These are phyloP conservation scores for Urocyon cinereoargenteus DNA, from an alignment of 2,797 vertebrate species.

Conservation along the genomic window DNA sequence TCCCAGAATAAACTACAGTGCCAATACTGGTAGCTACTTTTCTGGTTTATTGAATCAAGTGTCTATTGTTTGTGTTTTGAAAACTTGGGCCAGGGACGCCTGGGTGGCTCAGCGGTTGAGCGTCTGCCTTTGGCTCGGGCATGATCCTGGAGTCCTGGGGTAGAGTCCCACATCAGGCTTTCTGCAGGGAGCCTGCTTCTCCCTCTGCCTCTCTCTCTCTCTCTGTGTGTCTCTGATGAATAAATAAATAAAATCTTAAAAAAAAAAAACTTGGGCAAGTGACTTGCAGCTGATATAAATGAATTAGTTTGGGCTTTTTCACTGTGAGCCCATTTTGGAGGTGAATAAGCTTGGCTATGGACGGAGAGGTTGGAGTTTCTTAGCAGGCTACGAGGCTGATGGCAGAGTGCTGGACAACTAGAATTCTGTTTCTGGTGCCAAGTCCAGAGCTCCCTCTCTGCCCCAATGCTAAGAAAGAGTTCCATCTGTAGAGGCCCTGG, in stretches of 20 bases:
- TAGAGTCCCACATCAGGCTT: too few species aligned
- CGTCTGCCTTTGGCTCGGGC: too few species aligned
- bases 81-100: neutral
- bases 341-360: neutral
- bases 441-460: neutral
- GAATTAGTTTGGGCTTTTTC: neutral
- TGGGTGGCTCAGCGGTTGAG: too few species aligned
- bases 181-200: too few species aligned
- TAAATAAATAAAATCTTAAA: too few species aligned
- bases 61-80: conserved; percentile 9
- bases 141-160: too few species aligned
- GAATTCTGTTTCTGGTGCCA: neutral
- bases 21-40: neutral
- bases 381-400: neutral
- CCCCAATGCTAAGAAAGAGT: neutral
- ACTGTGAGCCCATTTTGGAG: neutral
- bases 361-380: neutral
- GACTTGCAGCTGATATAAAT: neutral
- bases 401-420: rapidly evolving
- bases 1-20: neutral
- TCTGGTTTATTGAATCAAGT: conserved; percentile 33
- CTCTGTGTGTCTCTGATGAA: too few species aligned
- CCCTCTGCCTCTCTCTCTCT: too few species aligned
- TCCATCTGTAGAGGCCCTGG: neutral
- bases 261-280: neutral